Evolutionary conservation across 2,888 invertebrate species (phyloP).

Genomic region (Peribatodes rhomboidaria): DNA sequence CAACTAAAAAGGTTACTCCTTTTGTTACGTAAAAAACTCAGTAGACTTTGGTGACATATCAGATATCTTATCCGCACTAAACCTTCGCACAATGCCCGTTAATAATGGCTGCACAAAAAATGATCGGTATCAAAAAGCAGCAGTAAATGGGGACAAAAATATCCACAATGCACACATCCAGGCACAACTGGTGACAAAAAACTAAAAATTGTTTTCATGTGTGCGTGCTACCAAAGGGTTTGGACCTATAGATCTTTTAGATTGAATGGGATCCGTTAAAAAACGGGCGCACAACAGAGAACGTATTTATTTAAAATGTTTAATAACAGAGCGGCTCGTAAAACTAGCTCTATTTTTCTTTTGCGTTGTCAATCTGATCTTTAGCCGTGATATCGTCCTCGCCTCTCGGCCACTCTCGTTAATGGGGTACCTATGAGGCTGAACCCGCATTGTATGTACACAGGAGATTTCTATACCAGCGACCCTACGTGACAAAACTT

Average conservation of each 20-base stretch:
- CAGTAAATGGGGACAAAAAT: conserved; percentile 79
- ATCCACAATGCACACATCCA: conserved; percentile 72
- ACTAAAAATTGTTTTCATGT: conserved; percentile 65
- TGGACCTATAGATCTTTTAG: conserved; percentile 69
- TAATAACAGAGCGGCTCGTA: conserved; percentile 83
- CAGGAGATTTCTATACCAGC: conserved; percentile 74
- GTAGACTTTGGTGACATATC: conserved; percentile 82
- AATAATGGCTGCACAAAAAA: conserved; percentile 83
- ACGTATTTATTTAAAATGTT: conserved; percentile 81
- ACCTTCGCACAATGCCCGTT: conserved; percentile 81
- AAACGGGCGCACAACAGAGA: conserved; percentile 69
- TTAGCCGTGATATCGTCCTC: conserved; percentile 79
- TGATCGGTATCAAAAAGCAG: conserved; percentile 83
- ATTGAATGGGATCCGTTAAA: conserved; percentile 74
- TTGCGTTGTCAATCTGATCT: conserved; percentile 82
- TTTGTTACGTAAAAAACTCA: conserved; percentile 70
- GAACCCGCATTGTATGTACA: conserved; percentile 83
- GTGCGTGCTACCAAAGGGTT: conserved; percentile 79
- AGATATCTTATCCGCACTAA: conserved; percentile 83
- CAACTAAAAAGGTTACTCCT: conserved; percentile 76
- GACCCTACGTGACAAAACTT: conserved; percentile 85
- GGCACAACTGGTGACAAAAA: conserved; percentile 72
- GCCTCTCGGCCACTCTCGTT: conserved; percentile 80
- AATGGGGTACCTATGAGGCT: conserved; percentile 83
- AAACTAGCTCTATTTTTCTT: conserved; percentile 78